Conservation (phyloP, 2,113 vertebrate genomes). For the human region GRCh38 chrX:97249001-97249500, state of each 20-base stretch:
- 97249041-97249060: constrained; percentile 34
- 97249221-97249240: constrained; percentile 58
- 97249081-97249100: background rate
- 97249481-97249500: constrained; percentile 44
- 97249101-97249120: background rate
- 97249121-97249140: constrained; percentile 45
- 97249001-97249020: background rate
- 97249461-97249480: constrained; percentile 61
- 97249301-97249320: constrained; percentile 65
- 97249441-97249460: constrained; percentile 48
- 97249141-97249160: constrained; percentile 50
- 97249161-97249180: constrained; percentile 15
- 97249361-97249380: constrained; percentile 51
- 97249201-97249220: constrained; percentile 39
- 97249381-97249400: constrained; percentile 24
- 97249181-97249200: constrained; percentile 55
- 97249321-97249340: constrained; percentile 66
- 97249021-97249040: background rate
- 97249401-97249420: constrained; percentile 65
- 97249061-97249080: background rate
- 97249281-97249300: constrained; percentile 55
- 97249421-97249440: constrained; percentile 42
- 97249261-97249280: constrained; percentile 76
- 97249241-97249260: constrained; percentile 67
- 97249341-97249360: constrained; percentile 65